Evolutionary conservation across 2,797 vertebrate genomes (phyloP).

Genomic region (Clamator glandarius): DNA sequence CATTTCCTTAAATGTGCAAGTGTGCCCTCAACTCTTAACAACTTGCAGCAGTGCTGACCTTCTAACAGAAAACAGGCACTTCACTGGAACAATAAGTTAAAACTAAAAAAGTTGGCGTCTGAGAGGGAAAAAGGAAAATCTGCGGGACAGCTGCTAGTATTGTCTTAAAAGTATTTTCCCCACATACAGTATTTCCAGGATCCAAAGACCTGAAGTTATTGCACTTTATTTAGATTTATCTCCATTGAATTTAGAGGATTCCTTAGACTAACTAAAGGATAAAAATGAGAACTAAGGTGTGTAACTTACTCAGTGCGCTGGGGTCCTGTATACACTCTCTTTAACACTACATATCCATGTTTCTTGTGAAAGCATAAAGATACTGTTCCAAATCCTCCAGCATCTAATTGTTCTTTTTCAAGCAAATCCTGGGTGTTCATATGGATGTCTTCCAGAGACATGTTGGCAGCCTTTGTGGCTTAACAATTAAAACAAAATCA

Average conservation of each 20-base stretch:
- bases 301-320: conserved; percentile 87
- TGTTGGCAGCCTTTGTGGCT: conserved; percentile 58
- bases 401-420: conserved; percentile 81
- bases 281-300: background rate
- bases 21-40: background rate
- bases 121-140: background rate
- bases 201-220: background rate
- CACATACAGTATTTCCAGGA: background rate
- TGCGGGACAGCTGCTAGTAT: background rate
- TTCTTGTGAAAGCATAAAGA: conserved; percentile 88
- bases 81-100: background rate
- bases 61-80: background rate
- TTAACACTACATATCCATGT: conserved; percentile 89
- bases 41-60: background rate
- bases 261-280: background rate
- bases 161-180: background rate
- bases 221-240: background rate
- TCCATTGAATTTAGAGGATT: background rate
- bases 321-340: conserved; percentile 91
- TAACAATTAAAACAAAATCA: background rate
- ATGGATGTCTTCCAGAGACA: conserved; percentile 82
- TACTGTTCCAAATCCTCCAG: conserved; percentile 91
- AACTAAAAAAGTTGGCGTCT: background rate
- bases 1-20: background rate
- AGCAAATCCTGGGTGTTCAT: conserved; percentile 88